phyloP scores from a whole-genome alignment of 2,888 invertebrate genomes.

The Limnephilus marmoratus region DNA sequence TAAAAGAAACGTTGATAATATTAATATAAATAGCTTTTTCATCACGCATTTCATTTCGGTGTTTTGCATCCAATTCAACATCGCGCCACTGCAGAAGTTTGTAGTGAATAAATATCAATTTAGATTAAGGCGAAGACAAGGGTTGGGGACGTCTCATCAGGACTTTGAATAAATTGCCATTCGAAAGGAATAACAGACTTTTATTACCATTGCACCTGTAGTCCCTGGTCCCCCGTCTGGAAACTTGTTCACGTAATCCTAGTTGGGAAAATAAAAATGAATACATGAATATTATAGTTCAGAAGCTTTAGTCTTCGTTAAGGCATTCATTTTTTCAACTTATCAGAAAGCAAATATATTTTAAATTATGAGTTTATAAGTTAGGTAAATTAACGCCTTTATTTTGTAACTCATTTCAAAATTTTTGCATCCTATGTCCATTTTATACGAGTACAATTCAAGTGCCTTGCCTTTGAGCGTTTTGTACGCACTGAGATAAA shows the following conservation, averaged over 20 bases:
- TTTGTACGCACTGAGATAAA: too few species aligned
- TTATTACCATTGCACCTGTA: conserved; percentile 2
- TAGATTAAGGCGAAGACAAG: conserved; percentile 39
- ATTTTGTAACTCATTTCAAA: too few species aligned
- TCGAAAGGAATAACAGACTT: conserved; percentile 20
- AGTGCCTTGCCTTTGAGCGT: too few species aligned
- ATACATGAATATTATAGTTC: not conserved
- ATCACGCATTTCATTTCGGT: not conserved
- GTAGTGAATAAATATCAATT: conserved; percentile 52
- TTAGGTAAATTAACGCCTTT: too few species aligned
- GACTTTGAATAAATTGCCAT: conserved; percentile 30
- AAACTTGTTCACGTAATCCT: not conserved
- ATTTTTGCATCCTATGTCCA: too few species aligned
- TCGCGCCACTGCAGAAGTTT: conserved; percentile 10
- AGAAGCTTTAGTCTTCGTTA: not conserved
- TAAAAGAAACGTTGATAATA: too few species aligned
- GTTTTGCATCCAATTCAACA: conserved; percentile 2
- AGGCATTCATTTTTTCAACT: not conserved
- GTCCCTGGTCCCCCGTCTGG: not conserved
- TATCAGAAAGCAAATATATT: not conserved
- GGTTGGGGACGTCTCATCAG: conserved; percentile 22
- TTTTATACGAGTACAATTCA: too few species aligned
- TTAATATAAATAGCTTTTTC: not conserved
- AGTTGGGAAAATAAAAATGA: not conserved
- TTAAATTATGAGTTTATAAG: too few species aligned